These are phyloP conservation scores for Limnephilus lunatus DNA, from an alignment of 2,888 invertebrate genomes.

Conservation along the genomic window DNA sequence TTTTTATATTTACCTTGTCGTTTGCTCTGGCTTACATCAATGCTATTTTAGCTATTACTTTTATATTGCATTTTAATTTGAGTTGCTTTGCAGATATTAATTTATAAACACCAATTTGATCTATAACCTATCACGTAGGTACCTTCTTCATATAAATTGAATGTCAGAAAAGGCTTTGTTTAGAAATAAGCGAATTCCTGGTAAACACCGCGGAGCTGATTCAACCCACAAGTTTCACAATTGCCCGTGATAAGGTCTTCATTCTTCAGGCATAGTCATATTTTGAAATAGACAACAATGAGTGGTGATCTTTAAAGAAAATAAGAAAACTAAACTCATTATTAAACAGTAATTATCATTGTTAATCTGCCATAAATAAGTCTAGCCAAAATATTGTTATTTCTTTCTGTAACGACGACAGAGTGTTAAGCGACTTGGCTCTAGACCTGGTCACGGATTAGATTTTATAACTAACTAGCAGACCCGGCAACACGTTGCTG, in stretches of 20 bases:
- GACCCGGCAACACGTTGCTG: too few species aligned
- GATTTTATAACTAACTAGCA: too few species aligned
- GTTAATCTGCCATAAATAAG: not conserved
- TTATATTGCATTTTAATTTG: not conserved
- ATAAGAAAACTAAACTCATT: not conserved
- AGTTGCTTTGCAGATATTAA: not conserved
- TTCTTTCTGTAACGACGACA: not conserved
- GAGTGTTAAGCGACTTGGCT: not conserved
- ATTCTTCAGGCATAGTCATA: not conserved
- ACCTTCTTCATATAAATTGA: not conserved
- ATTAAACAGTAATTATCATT: not conserved
- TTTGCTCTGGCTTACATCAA: too few species aligned
- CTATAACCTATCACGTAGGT: conserved; percentile 29
- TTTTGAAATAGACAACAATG: conserved; percentile 2
- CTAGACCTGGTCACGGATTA: too few species aligned
- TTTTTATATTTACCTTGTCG: too few species aligned
- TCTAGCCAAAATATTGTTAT: not conserved
- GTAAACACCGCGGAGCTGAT: not conserved
- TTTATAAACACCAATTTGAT: not conserved
- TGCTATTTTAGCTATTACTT: not conserved
- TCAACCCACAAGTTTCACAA: not conserved
- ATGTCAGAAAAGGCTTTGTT: conserved; percentile 23
- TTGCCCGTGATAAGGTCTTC: not conserved
- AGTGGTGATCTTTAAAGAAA: not conserved
- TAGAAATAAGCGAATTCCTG: not conserved